phyloP scores from a whole-genome alignment of 1,140 invertebrate genomes.

The Drosophila nikananu region DNA sequence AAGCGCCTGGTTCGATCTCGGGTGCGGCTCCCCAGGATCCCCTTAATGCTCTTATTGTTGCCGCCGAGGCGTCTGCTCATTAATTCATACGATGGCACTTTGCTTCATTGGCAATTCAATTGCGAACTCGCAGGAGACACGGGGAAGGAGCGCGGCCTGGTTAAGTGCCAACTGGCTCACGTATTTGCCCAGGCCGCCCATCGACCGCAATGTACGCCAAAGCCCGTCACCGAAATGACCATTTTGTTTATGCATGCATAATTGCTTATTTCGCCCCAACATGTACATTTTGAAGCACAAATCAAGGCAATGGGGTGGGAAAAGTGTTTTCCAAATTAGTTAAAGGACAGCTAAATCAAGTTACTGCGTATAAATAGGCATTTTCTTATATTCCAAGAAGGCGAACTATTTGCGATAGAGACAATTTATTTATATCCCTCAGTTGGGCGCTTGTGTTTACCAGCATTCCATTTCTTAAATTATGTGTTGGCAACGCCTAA shows the following conservation, averaged over 20 bases:
- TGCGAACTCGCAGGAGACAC: constrained; percentile 38
- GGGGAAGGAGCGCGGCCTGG: constrained; percentile 28
- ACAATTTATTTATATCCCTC: not conserved
- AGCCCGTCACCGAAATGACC: constrained; percentile 42
- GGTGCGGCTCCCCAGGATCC: not conserved
- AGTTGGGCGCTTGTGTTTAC: not conserved
- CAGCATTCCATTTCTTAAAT: constrained; percentile 11
- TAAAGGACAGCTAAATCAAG: not conserved
- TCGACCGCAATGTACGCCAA: constrained; percentile 21
- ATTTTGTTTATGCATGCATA: constrained; percentile 72
- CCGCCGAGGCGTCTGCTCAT: constrained; percentile 60
- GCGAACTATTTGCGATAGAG: not conserved
- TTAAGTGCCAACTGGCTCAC: constrained; percentile 68
- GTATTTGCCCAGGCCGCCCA: constrained; percentile 30
- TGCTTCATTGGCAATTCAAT: constrained; percentile 71
- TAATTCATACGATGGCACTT: constrained; percentile 79
- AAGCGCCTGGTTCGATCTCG: constrained; percentile 27
- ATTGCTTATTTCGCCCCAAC: constrained; percentile 52
- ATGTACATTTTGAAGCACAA: constrained; percentile 15
- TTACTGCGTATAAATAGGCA: not conserved
- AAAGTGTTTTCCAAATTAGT: not conserved
- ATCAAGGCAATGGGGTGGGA: not conserved
- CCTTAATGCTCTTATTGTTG: constrained; percentile 47
- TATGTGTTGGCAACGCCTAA: constrained; percentile 1
- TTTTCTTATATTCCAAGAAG: not conserved